Evolutionary conservation across 2,888 invertebrate species (phyloP).

Genomic region (Teleogryllus oceanicus): DNA sequence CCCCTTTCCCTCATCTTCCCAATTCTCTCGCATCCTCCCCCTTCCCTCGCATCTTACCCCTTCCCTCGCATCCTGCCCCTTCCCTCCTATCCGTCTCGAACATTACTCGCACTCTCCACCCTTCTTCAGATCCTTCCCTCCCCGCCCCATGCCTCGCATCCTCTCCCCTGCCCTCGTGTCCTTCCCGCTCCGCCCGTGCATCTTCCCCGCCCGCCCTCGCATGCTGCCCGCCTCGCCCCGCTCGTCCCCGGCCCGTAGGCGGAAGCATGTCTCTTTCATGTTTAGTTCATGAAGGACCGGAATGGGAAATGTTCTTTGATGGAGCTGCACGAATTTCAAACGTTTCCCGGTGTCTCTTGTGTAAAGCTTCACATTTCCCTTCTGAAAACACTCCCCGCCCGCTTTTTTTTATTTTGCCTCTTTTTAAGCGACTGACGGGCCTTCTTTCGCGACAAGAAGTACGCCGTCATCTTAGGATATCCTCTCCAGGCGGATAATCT

Average conservation of each 20-base stretch:
- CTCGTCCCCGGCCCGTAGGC: background rate
- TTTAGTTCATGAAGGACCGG: slow-evolving; percentile 18
- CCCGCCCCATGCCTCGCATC: background rate
- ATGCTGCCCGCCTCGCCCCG: background rate
- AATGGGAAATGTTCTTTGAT: slow-evolving; percentile 18
- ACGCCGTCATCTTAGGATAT: background rate
- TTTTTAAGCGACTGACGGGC: background rate
- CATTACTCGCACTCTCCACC: too few relatives aligned
- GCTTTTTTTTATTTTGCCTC: background rate
- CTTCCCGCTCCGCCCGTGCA: background rate
- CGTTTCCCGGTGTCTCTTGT: background rate
- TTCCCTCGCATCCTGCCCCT: too few relatives aligned
- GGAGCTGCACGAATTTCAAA: slow-evolving; percentile 2
- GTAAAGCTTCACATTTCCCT: background rate
- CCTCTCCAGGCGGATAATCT: too few relatives aligned
- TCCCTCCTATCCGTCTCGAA: too few relatives aligned
- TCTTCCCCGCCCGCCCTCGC: background rate
- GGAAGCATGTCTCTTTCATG: background rate
- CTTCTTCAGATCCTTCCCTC: background rate
- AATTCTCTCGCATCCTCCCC: too few relatives aligned
- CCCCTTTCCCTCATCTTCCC: too few relatives aligned
- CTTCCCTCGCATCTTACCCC: too few relatives aligned
- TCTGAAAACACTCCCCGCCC: background rate
- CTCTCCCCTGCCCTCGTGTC: background rate
- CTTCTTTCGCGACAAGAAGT: background rate